Base-by-base conservation (phyloP, 92 coral and sea anemone genomes). In the Epizoanthus stellaris region DNA sequence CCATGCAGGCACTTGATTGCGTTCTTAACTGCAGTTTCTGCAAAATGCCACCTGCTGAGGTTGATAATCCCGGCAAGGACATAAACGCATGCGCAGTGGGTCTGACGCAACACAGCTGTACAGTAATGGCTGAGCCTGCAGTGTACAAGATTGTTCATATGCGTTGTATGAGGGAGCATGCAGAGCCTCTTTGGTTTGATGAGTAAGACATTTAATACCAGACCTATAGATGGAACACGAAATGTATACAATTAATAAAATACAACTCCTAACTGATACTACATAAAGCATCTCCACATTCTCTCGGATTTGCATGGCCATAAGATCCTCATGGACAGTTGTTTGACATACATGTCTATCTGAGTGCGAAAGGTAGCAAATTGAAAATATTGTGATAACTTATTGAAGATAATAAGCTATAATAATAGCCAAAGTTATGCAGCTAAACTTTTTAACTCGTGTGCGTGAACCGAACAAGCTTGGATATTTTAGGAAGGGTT, bases 61-160 rank as follows among this genome's bases (percentile, higher is more conserved):
- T 60, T 88, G 88, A 67, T 57, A 93, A 65, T 93, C 96, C 11
- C 96, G 92, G 67, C 96, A 93, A n/a, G 96, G 96, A 66, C 96
- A 93, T 12, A 93, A 67, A 53, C 96, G 90, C 67, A 82, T 70
- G 85, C 82, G 88, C 60, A 73, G 43, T 17, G 87, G 70, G 13
- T 89, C 72, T 25, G 92, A 82, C 3, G 90, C 86, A 4, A 93
- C 96, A 74, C 96, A 93, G 85, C 96, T 93, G 79, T 75, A 93
- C 65, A 89, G 75, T n/a, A 93, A 36, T 15, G 95, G 95, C 23
- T 90, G 95, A n/a, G 65, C 73, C 87, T 93, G 95, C 25, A 93
- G 58, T 61, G 73, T 61, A 67, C 95, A 93, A 1, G 88, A 77
- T 67, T 90, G 75, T 43, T 86, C 84, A 16, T 70, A 70, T 4